Conservation (phyloP, 2,888 invertebrate species). For the Ornithoptera priamus region DNA sequence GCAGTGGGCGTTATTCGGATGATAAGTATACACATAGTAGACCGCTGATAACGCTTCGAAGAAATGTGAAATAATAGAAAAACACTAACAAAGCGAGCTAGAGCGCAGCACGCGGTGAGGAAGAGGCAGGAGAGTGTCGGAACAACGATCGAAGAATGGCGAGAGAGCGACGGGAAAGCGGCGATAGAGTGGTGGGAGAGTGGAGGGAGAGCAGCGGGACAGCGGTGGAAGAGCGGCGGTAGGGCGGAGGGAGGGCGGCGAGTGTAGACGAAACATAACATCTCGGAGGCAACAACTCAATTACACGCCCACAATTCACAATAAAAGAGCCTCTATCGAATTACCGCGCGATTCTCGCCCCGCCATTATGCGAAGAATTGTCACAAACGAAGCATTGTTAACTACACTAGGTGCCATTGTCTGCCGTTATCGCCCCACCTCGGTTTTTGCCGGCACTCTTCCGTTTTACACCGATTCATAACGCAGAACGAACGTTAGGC, state of each 20-base stretch:
- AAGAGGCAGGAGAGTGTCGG: too few species aligned
- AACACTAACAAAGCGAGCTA: too few species aligned
- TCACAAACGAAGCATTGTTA: constrained; percentile 78
- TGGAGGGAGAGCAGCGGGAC: too few species aligned
- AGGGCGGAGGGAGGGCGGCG: constrained; percentile 15
- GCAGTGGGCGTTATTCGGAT: too few species aligned
- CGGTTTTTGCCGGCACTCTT: constrained; percentile 75
- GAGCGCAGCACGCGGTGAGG: too few species aligned
- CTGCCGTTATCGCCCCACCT: constrained; percentile 72
- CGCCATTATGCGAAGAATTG: constrained; percentile 76
- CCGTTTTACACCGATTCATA: constrained; percentile 55
- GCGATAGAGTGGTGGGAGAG: too few species aligned
- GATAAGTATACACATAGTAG: too few species aligned
- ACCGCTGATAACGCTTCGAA: too few species aligned
- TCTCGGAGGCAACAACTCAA: constrained; percentile 62
- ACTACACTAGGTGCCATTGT: constrained; percentile 75
- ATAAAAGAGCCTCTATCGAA: constrained; percentile 75
- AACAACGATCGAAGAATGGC: too few species aligned
- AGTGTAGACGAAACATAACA: constrained; percentile 55
- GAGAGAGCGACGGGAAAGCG: too few species aligned
- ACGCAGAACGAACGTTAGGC: constrained; percentile 50
- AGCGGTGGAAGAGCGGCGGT: too few species aligned
- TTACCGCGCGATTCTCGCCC: constrained; percentile 71
- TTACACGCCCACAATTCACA: constrained; percentile 71
- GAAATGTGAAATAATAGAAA: too few species aligned